A percentile compares a stretch with the other conserved stretches of the same genome.
phyloP scores from a whole-genome alignment of 2,888 invertebrate genomes.

The Drosophila flavopinicola region DNA sequence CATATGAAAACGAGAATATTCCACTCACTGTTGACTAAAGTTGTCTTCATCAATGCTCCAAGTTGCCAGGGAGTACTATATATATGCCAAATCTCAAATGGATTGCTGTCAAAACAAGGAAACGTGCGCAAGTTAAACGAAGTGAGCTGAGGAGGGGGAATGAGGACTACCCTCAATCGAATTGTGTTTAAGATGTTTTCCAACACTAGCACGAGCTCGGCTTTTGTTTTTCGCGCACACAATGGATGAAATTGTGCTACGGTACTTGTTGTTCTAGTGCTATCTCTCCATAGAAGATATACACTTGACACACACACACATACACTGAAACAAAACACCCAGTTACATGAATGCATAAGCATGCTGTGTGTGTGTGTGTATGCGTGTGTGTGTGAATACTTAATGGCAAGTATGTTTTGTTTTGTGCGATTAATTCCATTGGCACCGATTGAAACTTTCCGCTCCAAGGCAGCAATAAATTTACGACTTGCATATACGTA shows the following conservation, averaged over 20 bases:
- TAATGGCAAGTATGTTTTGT: slow-evolving; percentile 55
- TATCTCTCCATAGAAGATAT: slow-evolving; percentile 39
- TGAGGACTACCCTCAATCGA: slow-evolving; percentile 28
- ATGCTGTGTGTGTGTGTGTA: slow-evolving; percentile 8
- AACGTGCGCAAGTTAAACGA: slow-evolving; percentile 39
- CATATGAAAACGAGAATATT: slow-evolving; percentile 17
- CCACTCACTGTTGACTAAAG: slow-evolving; percentile 14
- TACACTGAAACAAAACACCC: slow-evolving; percentile 30
- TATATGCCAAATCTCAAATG: slow-evolving; percentile 48
- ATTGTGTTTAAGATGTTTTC: slow-evolving; percentile 42
- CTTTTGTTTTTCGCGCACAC: slow-evolving; percentile 34
- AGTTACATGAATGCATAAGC: slow-evolving; percentile 65
- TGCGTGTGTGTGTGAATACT: slow-evolving; percentile 42
- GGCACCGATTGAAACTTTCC: slow-evolving; percentile 78
- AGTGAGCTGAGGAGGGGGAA: background rate
- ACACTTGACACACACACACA: slow-evolving; percentile 47
- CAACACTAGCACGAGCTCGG: slow-evolving; percentile 17
- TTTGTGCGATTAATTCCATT: slow-evolving; percentile 75
- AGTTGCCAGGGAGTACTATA: too few species aligned
- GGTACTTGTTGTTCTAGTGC: slow-evolving; percentile 45
- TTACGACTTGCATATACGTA: slow-evolving; percentile 51
- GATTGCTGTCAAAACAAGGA: slow-evolving; percentile 54
- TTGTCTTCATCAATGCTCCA: slow-evolving; percentile 6
- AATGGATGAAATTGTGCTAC: slow-evolving; percentile 39
- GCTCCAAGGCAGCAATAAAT: slow-evolving; percentile 75